Evolutionary conservation across 2,797 vertebrate species (phyloP), one percentile per base, ranked within the genome.

Genomic region (Pseudocheirus occidentalis): DNA sequence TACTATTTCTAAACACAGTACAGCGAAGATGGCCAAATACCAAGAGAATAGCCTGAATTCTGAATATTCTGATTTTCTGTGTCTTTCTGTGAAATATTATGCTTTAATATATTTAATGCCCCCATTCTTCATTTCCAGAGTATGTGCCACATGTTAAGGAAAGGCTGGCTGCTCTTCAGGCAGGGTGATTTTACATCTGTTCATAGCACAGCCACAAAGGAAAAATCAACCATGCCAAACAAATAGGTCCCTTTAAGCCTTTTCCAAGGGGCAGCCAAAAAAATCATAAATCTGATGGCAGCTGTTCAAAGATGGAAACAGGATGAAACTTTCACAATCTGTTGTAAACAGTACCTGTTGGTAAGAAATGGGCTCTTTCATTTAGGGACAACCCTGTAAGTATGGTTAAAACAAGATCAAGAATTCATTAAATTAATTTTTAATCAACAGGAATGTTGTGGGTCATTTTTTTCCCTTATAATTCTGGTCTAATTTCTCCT

Each of bases 201-300:
- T 93, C 53, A 21, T 93, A n/a, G 62, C n/a, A 55, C 28, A 93
- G 59, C 90, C 92, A 28, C 52, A 93, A 93, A 95, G 91, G 56
- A 91, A 96, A 94, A 94, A 57, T 0, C 24, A 90, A 50, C 50
- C 53, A 90, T 18, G 55, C 90, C 95, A 95, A 95, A 96, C 66
- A 91, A 95, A 93, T 29, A 90, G 5, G 90, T 92, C 73, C 24
- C 95, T 95, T 97, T 95, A 92, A 94, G 54, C 90, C 46, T 96
- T 91, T 94, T 93, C 95, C 92, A 92, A 50, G 91, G 95, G 93
- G 58, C 50, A 50, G 11, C 92, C 96, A 93, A 93, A 94, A 59
- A 90, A 92, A 90, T 87, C 50, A 90, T 92, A 58, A 94, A 87
- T 90, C 40, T 46, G 52, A 10, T 89, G 58, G 62, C 66, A 95